These are phyloP conservation scores for Lysandra bellargus DNA, from an alignment of 2,888 invertebrate genomes.

Conservation along the genomic window DNA sequence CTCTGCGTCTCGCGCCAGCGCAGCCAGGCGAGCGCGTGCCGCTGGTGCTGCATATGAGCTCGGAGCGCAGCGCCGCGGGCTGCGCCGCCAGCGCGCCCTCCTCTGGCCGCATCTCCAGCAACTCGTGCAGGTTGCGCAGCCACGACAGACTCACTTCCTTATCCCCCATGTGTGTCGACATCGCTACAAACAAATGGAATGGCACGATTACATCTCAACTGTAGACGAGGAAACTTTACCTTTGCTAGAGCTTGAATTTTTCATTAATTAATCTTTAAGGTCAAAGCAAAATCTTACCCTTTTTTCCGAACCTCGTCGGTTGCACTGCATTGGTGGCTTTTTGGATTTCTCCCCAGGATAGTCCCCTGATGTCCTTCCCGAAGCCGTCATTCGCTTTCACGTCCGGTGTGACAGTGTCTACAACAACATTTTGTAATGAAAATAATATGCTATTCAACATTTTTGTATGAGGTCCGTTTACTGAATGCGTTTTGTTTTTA, in stretches of 20 bases:
- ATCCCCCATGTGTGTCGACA: conserved; percentile 85
- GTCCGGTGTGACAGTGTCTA: conserved; percentile 54
- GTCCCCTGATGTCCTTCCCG: conserved; percentile 45
- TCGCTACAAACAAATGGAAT: conserved; percentile 60
- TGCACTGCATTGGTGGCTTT: conserved; percentile 75
- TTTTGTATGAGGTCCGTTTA: too few species aligned
- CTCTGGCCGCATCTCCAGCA: conserved; percentile 84
- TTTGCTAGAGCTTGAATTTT: not conserved
- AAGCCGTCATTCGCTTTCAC: conserved; percentile 60
- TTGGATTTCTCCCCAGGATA: conserved; percentile 79
- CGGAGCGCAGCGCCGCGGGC: conserved; percentile 83
- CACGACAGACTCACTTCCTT: conserved; percentile 86
- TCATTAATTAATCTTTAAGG: not conserved
- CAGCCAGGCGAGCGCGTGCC: conserved; percentile 93
- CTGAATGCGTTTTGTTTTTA: too few species aligned
- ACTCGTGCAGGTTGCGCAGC: conserved; percentile 85
- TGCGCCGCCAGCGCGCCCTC: conserved; percentile 80
- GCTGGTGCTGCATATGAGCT: conserved; percentile 91
- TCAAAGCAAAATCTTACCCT: conserved; percentile 53
- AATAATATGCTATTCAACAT: too few species aligned
- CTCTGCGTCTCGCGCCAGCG: conserved; percentile 93
- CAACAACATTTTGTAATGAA: too few species aligned
- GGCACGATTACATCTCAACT: too few species aligned
- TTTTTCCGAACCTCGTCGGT: conserved; percentile 80
- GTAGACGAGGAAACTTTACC: too few species aligned